Evolutionary conservation across 2,888 invertebrate genomes (phyloP).

Genomic region (Polia nebulosa): DNA sequence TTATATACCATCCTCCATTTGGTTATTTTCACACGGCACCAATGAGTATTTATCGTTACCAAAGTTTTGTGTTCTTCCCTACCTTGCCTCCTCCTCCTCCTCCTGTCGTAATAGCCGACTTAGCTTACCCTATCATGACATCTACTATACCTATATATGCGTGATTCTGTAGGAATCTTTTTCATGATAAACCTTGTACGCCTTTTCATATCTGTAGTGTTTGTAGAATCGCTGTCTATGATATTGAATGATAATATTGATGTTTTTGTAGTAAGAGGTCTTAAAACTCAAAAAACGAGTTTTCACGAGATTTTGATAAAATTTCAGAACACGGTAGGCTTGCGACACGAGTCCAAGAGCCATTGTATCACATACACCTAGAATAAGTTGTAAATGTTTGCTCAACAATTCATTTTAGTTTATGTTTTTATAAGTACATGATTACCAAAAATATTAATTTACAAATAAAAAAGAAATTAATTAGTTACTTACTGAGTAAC

Average conservation of each 20-base stretch:
- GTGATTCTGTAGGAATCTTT: conserved; percentile 19
- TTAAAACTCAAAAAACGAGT: not conserved
- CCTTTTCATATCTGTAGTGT: conserved; percentile 22
- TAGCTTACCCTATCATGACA: not conserved
- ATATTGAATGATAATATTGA: conserved; percentile 16
- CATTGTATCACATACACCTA: conserved; percentile 14
- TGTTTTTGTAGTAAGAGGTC: conserved; percentile 7
- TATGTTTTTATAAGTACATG: conserved; percentile 42
- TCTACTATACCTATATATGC: conserved; percentile 8
- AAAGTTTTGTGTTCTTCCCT: not conserved
- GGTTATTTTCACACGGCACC: not conserved
- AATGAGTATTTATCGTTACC: conserved; percentile 27
- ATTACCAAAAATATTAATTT: conserved; percentile 26
- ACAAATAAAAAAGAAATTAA: not conserved
- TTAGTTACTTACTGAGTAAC: no score
- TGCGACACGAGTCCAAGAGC: not conserved
- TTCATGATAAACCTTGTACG: not conserved
- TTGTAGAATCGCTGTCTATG: conserved; percentile 34
- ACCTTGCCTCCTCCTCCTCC: not conserved
- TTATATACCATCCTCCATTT: conserved; percentile 17
- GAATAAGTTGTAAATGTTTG: conserved; percentile 62
- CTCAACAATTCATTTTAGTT: conserved; percentile 57
- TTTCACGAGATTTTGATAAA: conserved; percentile 1
- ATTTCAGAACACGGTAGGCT: conserved; percentile 1
- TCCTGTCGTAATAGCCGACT: not conserved